Conservation (phyloP, 2,113 vertebrate species). For the Cynopterus brachyotis region DNA sequence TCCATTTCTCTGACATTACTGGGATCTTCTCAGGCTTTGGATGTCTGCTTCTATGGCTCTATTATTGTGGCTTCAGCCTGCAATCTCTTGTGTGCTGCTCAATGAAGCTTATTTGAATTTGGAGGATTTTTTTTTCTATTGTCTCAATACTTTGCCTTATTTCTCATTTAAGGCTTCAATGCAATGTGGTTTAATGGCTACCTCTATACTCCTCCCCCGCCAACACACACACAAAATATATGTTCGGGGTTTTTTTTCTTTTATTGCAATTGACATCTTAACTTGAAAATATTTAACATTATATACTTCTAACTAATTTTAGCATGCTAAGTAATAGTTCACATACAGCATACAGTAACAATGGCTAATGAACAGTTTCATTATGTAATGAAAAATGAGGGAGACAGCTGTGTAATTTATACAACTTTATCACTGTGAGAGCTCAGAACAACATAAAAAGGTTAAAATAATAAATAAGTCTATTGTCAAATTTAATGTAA, state of each 20-base stretch:
- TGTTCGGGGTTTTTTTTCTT: too few relatives aligned
- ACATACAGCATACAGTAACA: not conserved
- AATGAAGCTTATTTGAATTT: not conserved
- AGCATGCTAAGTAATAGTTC: not conserved
- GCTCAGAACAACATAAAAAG: not conserved
- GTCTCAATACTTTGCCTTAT: not conserved
- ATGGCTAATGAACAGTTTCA: not conserved
- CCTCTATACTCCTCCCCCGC: not conserved
- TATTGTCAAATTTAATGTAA: not conserved
- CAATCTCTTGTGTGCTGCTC: not conserved
- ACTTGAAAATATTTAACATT: not conserved
- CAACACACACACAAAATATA: not conserved
- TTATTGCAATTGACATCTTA: not conserved
- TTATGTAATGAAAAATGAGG: not conserved
- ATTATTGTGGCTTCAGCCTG: not conserved
- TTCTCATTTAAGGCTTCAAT: not conserved
- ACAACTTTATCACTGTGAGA: not conserved
- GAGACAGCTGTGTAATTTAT: not conserved
- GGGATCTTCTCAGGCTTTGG: not conserved
- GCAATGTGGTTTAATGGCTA: not conserved
- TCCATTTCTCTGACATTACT: not conserved
- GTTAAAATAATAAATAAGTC: not conserved
- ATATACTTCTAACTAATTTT: not conserved
- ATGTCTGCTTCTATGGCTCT: not conserved
- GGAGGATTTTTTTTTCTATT: not conserved